Base-by-base conservation (phyloP, 2,888 invertebrate genomes). In the Athalia circularis region DNA sequence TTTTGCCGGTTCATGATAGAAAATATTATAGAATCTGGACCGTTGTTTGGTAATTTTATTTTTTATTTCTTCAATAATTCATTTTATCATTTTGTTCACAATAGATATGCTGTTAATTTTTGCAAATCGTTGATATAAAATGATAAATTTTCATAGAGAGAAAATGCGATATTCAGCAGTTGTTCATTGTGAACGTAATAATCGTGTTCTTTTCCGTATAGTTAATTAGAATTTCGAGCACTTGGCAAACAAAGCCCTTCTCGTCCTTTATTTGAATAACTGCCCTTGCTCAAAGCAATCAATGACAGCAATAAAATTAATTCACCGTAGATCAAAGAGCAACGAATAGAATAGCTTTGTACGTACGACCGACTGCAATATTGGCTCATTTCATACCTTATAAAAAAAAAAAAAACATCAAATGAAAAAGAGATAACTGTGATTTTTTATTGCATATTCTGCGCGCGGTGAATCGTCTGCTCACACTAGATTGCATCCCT, bases 271-370 rank as follows among this genome's bases (percentile, higher is more conserved):
- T 7, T 4, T 13, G 47, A 45, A 15, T 13, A 9, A 8, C 50
- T 48, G 43, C n/a, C 50, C 13, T 15, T 47, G 8, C n/a, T n/a
- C n/a, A n/a, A 11, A 54, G 67, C 48, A 67, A 67, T 67, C 47
- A 50, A n/a, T 67, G 67, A 13, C 67, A 67, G 67, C 50, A 67
- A 67, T 50, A 67, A 50, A 50, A 50, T 67, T 50, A 47, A 67
- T 67, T 67, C 50, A 50, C n/a, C 67, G 9, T 50, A 5, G 48
- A 67, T 67, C 67, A 67, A 67, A 67, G 61, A 50, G 50, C 13
- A 67, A 15, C 67, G n/a, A 11, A 50, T 9, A 15, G 50, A 50
- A 67, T 15, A 67, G 15, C 48, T 13, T 13, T 29, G 8, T 11
- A 52, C 52, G 11, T 45, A 45, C 43, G 43, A 64, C 45, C 29